Conservation (phyloP, 1,140 invertebrate genomes). For the Leptinotarsa undecemlineata region DNA sequence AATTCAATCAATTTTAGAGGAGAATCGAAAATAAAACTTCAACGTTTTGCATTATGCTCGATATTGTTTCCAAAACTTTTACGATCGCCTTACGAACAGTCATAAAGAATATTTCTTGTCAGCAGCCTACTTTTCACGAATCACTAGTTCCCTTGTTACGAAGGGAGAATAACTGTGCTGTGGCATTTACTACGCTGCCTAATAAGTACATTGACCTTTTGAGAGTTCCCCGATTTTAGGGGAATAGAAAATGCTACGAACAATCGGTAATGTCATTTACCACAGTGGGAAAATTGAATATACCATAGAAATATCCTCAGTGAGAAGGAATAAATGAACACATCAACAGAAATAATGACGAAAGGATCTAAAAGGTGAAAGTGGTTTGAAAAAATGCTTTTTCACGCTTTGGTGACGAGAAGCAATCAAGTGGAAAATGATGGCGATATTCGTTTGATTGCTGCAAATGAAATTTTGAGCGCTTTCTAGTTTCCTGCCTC, state of each 20-base stretch:
- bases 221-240: background rate
- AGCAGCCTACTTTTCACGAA: slow-evolving; percentile 14
- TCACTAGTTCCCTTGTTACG: slow-evolving; percentile 14
- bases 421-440: too few relatives aligned
- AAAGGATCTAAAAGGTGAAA: background rate
- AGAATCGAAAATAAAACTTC: slow-evolving; percentile 19
- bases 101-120: background rate
- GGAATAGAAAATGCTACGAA: slow-evolving; percentile 1
- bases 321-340: background rate
- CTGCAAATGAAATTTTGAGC: too few relatives aligned
- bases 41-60: slow-evolving; percentile 20
- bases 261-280: slow-evolving; percentile 2
- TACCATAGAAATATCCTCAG: background rate
- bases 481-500: too few relatives aligned
- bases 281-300: background rate
- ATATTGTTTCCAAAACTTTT: slow-evolving; percentile 24
- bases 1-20: slow-evolving; percentile 3
- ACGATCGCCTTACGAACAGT: slow-evolving; percentile 9
- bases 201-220: slow-evolving; percentile 21
- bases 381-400: background rate
- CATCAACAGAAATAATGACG: background rate
- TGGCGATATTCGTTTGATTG: too few relatives aligned
- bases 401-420: too few relatives aligned
- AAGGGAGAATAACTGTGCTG: slow-evolving; percentile 11
- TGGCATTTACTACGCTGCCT: slow-evolving; percentile 20